phyloP scores from a whole-genome alignment of 2,113 vertebrate genomes.

The Typhlomys cinereus region DNA sequence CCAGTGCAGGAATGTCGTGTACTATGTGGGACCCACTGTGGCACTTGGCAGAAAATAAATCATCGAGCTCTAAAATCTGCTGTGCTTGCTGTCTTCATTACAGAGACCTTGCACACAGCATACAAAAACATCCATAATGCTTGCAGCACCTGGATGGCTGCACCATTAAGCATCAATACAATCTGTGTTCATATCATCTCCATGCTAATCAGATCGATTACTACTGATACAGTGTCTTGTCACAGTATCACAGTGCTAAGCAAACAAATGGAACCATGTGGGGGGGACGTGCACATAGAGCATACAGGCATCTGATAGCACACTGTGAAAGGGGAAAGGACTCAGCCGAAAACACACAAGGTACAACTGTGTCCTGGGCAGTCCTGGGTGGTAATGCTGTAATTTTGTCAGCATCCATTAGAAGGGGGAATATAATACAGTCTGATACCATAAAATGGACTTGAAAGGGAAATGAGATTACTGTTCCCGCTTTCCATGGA shows the following conservation, averaged over 20 bases:
- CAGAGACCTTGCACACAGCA: slow-evolving; percentile 73
- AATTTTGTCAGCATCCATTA: slow-evolving; percentile 68
- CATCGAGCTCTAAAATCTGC: slow-evolving; percentile 77
- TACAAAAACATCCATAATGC: slow-evolving; percentile 81
- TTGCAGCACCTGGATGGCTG: slow-evolving; percentile 81
- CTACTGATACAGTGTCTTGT: slow-evolving; percentile 87
- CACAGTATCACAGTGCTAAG: slow-evolving; percentile 85
- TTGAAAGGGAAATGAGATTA: slow-evolving; percentile 79
- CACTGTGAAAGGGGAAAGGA: not conserved
- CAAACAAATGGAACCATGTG: slow-evolving; percentile 85
- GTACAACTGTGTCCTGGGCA: slow-evolving; percentile 32
- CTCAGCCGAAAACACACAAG: not conserved
- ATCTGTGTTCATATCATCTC: slow-evolving; percentile 89
- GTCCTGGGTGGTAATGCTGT: slow-evolving; percentile 7
- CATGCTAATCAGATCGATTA: slow-evolving; percentile 91
- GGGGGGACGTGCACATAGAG: slow-evolving; percentile 69
- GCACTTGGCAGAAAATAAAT: slow-evolving; percentile 82
- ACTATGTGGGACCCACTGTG: slow-evolving; percentile 67
- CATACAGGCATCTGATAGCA: slow-evolving; percentile 69
- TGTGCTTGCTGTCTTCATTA: slow-evolving; percentile 78
- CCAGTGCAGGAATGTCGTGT: slow-evolving; percentile 60
- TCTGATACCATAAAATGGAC: slow-evolving; percentile 67
- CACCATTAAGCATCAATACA: slow-evolving; percentile 86
- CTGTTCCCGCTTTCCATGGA: slow-evolving; percentile 60
- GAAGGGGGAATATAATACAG: slow-evolving; percentile 69